Percentiles rank a stretch among this genome's conserved stretches.
Conservation (phyloP, 2,113 vertebrate genomes). For the Sebastes fasciatus region DNA sequence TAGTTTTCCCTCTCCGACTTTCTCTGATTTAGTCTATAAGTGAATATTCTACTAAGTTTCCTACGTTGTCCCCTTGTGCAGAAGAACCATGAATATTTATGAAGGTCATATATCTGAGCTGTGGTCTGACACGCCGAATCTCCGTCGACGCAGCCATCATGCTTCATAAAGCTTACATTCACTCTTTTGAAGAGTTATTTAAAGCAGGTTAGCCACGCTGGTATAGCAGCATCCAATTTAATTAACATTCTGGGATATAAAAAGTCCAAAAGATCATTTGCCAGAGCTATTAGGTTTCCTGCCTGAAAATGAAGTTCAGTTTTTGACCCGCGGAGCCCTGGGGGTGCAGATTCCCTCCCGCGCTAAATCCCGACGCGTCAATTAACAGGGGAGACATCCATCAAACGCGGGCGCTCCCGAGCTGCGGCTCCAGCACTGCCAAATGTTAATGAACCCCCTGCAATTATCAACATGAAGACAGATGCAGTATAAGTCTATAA, state of each 20-base stretch:
- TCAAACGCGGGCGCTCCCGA: not conserved
- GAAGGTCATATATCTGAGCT: slow-evolving; percentile 60
- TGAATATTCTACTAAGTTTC: slow-evolving; percentile 9
- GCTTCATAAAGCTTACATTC: slow-evolving; percentile 17
- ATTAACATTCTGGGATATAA: slow-evolving; percentile 50
- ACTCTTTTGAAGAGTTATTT: slow-evolving; percentile 41
- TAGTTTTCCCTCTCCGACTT: not conserved
- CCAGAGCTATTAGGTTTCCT: slow-evolving; percentile 41
- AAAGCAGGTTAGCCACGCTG: slow-evolving; percentile 19
- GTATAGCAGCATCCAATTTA: slow-evolving; percentile 42
- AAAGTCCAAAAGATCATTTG: slow-evolving; percentile 53
- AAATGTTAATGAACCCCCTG: slow-evolving; percentile 43
- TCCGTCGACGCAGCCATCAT: not conserved
- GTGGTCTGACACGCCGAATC: slow-evolving; percentile 18
- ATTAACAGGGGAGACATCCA: slow-evolving; percentile 50
- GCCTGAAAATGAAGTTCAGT: slow-evolving; percentile 53
- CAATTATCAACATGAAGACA: slow-evolving; percentile 28
- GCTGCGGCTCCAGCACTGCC: not conserved
- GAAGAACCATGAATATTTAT: slow-evolving; percentile 62
- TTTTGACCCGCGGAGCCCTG: slow-evolving; percentile 41
- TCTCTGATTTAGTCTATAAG: slow-evolving; percentile 21
- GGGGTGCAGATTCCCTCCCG: slow-evolving; percentile 20
- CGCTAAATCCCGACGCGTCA: slow-evolving; percentile 31
- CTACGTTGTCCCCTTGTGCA: slow-evolving; percentile 1
- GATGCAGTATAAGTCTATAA: not conserved